Evolutionary conservation across 2,888 invertebrate genomes (phyloP).

Genomic region (Leptinotarsa tumamoca): DNA sequence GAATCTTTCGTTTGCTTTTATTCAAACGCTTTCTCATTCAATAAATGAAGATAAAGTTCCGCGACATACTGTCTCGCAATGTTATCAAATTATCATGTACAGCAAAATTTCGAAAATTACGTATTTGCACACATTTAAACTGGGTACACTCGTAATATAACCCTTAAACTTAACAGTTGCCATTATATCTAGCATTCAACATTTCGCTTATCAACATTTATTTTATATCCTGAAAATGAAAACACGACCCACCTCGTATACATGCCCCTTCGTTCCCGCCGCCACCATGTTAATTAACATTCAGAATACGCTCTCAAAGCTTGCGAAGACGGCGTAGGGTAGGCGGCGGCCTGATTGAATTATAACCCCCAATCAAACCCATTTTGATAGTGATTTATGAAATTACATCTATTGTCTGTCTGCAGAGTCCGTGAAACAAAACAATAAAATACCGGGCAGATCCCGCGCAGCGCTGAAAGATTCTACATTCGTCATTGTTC

Average conservation of each 20-base stretch:
- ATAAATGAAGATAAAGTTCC: too few relatives aligned
- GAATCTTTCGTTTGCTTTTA: too few relatives aligned
- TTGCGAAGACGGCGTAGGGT: constrained; percentile 29
- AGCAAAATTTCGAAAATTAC: too few relatives aligned
- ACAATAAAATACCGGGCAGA: constrained; percentile 33
- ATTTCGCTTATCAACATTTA: not conserved
- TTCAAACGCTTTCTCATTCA: too few relatives aligned
- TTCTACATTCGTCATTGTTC: constrained; percentile 18
- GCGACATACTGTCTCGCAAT: too few relatives aligned
- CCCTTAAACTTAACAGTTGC: too few relatives aligned
- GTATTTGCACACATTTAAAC: too few relatives aligned
- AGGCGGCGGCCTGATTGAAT: constrained; percentile 42
- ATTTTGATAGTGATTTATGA: constrained; percentile 47
- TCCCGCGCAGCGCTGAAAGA: constrained; percentile 11
- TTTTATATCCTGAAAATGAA: not conserved
- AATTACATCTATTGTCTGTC: constrained; percentile 45
- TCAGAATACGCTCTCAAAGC: constrained; percentile 28
- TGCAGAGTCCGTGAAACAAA: constrained; percentile 41
- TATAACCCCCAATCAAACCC: constrained; percentile 48
- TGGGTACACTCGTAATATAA: too few relatives aligned
- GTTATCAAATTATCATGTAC: too few relatives aligned
- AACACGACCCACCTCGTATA: not conserved
- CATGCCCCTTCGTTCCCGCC: not conserved
- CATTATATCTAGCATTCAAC: too few relatives aligned
- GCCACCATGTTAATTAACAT: constrained; percentile 30